A percentile compares a stretch with the other conserved stretches of the same genome.
Conservation (phyloP, 2,113 vertebrate genomes). For the Antennarius striatus region DNA sequence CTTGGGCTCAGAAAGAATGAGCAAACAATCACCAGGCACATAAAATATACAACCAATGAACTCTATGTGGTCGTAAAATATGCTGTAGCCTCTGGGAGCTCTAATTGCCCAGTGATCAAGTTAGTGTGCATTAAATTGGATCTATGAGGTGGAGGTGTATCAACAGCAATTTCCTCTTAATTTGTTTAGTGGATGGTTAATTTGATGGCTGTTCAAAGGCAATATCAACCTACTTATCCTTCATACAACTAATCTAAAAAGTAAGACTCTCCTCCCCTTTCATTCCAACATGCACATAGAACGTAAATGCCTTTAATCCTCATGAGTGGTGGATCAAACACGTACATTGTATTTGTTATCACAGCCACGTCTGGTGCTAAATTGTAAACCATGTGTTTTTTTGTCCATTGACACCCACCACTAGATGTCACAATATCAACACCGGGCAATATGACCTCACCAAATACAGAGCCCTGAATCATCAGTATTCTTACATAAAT, state of each 20-base stretch:
- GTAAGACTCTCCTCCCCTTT: slow-evolving; percentile 4
- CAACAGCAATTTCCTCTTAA: slow-evolving; percentile 61
- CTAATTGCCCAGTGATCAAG: slow-evolving; percentile 70
- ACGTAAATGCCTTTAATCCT: neutral
- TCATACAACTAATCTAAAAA: slow-evolving; percentile 47
- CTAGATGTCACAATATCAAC: slow-evolving; percentile 74
- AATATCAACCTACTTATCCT: slow-evolving; percentile 59
- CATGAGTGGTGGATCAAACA: slow-evolving; percentile 25
- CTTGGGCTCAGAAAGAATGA: slow-evolving; percentile 39
- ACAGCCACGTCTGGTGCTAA: neutral
- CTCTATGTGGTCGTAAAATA: slow-evolving; percentile 47
- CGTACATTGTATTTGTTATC: neutral
- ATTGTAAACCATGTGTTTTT: neutral
- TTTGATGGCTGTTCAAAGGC: slow-evolving; percentile 66
- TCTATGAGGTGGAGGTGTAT: slow-evolving; percentile 61
- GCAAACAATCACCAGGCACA: slow-evolving; percentile 34
- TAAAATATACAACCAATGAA: slow-evolving; percentile 41
- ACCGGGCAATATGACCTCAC: slow-evolving; percentile 30
- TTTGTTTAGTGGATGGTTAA: slow-evolving; percentile 63
- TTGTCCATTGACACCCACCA: slow-evolving; percentile 53
- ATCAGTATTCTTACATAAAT: slow-evolving; percentile 58
- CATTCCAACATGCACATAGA: neutral
- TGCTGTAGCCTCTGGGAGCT: slow-evolving; percentile 45
- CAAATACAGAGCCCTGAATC: slow-evolving; percentile 36
- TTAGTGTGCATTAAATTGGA: slow-evolving; percentile 61